phyloP scores from a whole-genome alignment of 2,113 vertebrate genomes.

The Ptychochromis oligacanthus region DNA sequence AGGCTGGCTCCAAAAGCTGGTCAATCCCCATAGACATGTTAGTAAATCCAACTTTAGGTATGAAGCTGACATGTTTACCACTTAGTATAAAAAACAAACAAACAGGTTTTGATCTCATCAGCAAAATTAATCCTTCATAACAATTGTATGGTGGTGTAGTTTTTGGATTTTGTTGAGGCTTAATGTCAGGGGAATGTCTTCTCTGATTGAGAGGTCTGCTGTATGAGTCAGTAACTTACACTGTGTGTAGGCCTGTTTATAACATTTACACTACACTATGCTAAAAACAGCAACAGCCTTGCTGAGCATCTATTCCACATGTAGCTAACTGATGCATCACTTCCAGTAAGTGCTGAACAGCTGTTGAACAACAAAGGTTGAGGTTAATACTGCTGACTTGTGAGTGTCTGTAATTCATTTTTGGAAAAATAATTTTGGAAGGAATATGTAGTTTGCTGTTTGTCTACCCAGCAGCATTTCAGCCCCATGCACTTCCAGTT shows the following conservation, averaged over 20 bases:
- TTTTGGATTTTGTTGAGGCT: too few relatives aligned
- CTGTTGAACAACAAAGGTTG: not conserved
- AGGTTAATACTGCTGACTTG: not conserved
- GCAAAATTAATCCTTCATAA: too few relatives aligned
- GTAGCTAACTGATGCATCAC: not conserved
- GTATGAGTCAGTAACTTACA: too few relatives aligned
- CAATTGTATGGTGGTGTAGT: too few relatives aligned
- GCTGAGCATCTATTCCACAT: not conserved
- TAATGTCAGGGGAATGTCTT: too few relatives aligned
- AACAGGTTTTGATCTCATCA: too few relatives aligned
- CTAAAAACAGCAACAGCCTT: not conserved
- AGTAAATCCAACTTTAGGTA: too few relatives aligned
- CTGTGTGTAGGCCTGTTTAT: not conserved
- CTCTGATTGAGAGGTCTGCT: too few relatives aligned
- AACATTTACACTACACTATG: not conserved
- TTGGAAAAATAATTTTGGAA: not conserved
- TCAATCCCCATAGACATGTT: too few relatives aligned
- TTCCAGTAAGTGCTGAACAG: not conserved
- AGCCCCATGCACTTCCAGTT: not conserved
- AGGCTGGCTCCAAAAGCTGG: too few relatives aligned
- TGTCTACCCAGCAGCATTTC: slow-evolving; percentile 1
- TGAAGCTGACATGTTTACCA: too few relatives aligned
- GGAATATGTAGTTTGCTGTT: not conserved
- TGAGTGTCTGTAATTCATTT: not conserved
- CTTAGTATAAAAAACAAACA: too few relatives aligned